Base-by-base conservation (phyloP, 1,140 invertebrate genomes). In the Asobara japonica region DNA sequence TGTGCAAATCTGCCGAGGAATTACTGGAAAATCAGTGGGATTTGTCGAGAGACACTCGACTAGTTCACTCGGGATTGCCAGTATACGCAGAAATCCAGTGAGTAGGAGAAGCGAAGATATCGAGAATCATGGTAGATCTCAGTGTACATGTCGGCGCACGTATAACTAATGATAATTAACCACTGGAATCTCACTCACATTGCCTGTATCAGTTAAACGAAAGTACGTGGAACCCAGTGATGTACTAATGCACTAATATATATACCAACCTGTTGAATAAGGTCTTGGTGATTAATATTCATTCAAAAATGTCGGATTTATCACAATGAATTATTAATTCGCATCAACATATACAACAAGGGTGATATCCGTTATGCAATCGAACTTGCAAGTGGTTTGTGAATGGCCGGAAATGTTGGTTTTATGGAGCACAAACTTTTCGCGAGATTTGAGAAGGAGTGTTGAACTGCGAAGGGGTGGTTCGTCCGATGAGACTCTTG, bases 181-280 rank as follows among this genome's bases (percentile, higher is more conserved):
- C 51, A 13, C 22, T 3, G 51, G 51, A 56, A 56, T 56, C 8
- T 27, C 18, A 5, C 13, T 1, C 18, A 3, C 51, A 56, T 56
- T 56, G 18, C n/a, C n/a, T 45, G 13, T 25, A 56, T 56, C 4
- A 56, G 3, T 56, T 13, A 22, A 3, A 56, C 25, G 22, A 27
- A 56, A 56, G 22, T 56, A 48, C 65, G 29, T 18, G 27, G 29
- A 31, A 69, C 64, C 41, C 38, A 13, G 25, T 64, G 33, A 64
- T 18, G 51, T 45, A 45, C 41, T 27, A 27, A 33, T 31, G 33
- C 25, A 20, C 5, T 71, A 48, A 64, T 65, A 62, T 33, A n/a
- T 69, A 20, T 38, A 62, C 51, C 56, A 56, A 56, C 51, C 51
- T 56, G 51, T 56, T 56, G 51, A 56, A 56, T 56, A 27, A 56